Percentiles rank a stretch among this genome's conserved stretches.
These are phyloP conservation scores for Ophion slaviceki DNA, from an alignment of 2,888 invertebrate species.

Conservation along the genomic window DNA sequence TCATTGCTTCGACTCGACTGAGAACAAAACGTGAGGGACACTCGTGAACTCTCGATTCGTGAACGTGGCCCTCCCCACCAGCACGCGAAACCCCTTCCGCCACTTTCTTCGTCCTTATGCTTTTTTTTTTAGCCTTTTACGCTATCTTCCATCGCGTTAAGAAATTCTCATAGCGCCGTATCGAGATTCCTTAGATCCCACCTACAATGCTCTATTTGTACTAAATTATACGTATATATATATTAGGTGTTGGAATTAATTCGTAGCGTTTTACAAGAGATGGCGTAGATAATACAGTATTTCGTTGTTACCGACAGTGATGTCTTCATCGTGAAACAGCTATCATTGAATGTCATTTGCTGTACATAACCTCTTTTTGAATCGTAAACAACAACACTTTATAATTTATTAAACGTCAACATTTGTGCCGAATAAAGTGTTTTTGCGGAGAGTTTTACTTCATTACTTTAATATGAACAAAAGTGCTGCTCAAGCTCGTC, in stretches of 20 bases:
- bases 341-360: too few relatives aligned
- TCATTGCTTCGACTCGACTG: constrained; percentile 24
- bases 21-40: constrained; percentile 33
- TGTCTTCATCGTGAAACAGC: too few relatives aligned
- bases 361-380: too few relatives aligned
- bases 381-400: too few relatives aligned
- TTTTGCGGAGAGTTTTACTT: too few relatives aligned
- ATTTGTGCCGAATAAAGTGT: too few relatives aligned
- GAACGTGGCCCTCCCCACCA: constrained; percentile 63
- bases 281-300: too few relatives aligned
- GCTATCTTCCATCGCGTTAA: constrained; percentile 42
- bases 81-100: constrained; percentile 69
- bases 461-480: too few relatives aligned
- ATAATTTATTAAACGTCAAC: too few relatives aligned
- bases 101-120: constrained; percentile 58
- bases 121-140: constrained; percentile 29
- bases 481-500: too few relatives aligned
- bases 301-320: too few relatives aligned
- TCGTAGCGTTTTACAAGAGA: too few relatives aligned
- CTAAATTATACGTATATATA: constrained; percentile 66
- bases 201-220: constrained; percentile 81
- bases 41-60: constrained; percentile 43
- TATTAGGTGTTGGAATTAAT: not conserved
- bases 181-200: constrained; percentile 82
- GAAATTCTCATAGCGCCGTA: constrained; percentile 67